phyloP scores from a whole-genome alignment of 2,113 vertebrate genomes.

The Caranx melampygus region DNA sequence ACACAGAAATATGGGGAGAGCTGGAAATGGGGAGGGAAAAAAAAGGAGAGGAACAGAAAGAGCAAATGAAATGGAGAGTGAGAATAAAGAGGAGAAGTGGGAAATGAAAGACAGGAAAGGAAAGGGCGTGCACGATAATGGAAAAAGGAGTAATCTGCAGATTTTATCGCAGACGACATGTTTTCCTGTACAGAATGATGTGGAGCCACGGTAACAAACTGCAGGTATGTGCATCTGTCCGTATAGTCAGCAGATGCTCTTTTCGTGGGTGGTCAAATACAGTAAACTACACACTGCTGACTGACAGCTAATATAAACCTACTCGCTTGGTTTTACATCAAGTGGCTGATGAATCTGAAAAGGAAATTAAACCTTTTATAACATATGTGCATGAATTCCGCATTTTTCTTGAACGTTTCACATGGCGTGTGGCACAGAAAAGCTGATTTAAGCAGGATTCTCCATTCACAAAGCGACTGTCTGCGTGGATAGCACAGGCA shows the following conservation, averaged over 20 bases:
- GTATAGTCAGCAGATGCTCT: conserved; percentile 8
- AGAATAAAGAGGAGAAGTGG: conserved; percentile 50
- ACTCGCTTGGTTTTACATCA: conserved; percentile 25
- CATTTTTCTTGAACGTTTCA: neutral
- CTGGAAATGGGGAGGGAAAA: conserved; percentile 17
- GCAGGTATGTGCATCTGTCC: conserved; percentile 29
- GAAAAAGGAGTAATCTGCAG: conserved; percentile 65
- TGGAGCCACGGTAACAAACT: conserved; percentile 39
- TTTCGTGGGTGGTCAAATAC: conserved; percentile 26
- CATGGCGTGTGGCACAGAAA: neutral
- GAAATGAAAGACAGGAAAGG: conserved; percentile 67
- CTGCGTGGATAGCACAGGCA: conserved; percentile 7
- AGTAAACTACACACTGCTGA: conserved; percentile 19
- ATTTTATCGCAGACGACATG: conserved; percentile 63
- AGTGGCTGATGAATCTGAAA: conserved; percentile 33
- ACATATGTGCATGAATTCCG: neutral
- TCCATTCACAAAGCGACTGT: conserved; percentile 1
- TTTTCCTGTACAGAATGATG: conserved; percentile 59
- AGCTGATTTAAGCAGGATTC: conserved; percentile 24
- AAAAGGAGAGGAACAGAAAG: neutral
- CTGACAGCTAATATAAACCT: conserved; percentile 22
- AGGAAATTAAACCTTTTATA: conserved; percentile 1
- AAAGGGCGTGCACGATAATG: conserved; percentile 65
- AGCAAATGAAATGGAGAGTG: conserved; percentile 50
- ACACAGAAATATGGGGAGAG: conserved; percentile 63